phyloP scores from a whole-genome alignment of 1,140 invertebrate species.

The Brachionus plicatilis region DNA sequence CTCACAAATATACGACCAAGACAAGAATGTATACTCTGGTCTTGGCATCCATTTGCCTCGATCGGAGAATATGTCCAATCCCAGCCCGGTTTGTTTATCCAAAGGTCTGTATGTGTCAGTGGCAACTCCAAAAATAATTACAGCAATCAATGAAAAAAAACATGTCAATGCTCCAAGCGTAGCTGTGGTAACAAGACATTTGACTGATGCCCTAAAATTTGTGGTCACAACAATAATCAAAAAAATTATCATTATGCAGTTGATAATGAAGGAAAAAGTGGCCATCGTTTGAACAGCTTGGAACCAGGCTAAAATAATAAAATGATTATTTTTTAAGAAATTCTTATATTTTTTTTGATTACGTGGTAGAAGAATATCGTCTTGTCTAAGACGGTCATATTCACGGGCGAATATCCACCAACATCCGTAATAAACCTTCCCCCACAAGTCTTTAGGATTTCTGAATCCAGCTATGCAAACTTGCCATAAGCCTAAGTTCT shows the following conservation, averaged over 20 bases:
- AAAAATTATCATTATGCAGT: conserved; percentile 12
- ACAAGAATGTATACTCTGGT: conserved; percentile 37
- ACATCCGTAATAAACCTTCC: conserved; percentile 43
- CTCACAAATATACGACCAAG: conserved; percentile 36
- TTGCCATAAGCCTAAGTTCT: conserved; percentile 43
- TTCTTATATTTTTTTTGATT: not conserved
- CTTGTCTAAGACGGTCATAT: conserved; percentile 27
- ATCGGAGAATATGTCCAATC: conserved; percentile 25
- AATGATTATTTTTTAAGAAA: not conserved
- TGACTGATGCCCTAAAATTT: conserved; percentile 28
- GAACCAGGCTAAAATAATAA: conserved; percentile 17
- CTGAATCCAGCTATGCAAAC: conserved; percentile 43
- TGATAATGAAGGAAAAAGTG: conserved; percentile 23
- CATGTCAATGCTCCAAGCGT: conserved; percentile 13
- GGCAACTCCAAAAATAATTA: conserved; percentile 21
- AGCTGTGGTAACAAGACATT: conserved; percentile 19
- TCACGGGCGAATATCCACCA: conserved; percentile 44
- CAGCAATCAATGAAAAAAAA: conserved; percentile 15
- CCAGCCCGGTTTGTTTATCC: conserved; percentile 16
- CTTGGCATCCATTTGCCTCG: conserved; percentile 41
- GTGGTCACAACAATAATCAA: not conserved
- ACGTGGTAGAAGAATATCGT: conserved; percentile 28
- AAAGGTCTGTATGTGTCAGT: conserved; percentile 26
- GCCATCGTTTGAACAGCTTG: conserved; percentile 39
- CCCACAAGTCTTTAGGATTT: conserved; percentile 40